These are phyloP conservation scores for Anas platyrhynchos DNA, from an alignment of 2,113 vertebrate species.

Conservation along the genomic window DNA sequence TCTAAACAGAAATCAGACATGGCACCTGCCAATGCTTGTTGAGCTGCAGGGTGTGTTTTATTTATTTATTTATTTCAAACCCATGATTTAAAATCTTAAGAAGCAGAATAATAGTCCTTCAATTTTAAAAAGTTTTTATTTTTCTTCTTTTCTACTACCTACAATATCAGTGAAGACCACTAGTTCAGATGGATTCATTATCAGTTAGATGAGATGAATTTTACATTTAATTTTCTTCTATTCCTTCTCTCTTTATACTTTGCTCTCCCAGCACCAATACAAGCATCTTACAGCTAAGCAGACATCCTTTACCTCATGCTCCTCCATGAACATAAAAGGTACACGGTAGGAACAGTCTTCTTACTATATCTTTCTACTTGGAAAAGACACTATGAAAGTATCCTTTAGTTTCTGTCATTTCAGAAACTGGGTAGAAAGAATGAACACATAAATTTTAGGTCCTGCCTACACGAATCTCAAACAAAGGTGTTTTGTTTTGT, in stretches of 20 bases:
- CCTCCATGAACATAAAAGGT: background rate
- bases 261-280: background rate
- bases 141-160: background rate
- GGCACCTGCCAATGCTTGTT: background rate
- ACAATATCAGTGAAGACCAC: background rate
- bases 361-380: background rate
- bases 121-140: background rate
- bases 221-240: background rate
- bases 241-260: background rate
- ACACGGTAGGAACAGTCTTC: background rate
- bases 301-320: background rate
- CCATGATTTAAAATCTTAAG: background rate
- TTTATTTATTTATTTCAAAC: background rate
- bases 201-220: background rate
- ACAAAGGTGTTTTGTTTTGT: background rate
- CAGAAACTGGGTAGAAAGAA: background rate
- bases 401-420: background rate
- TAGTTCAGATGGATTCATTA: background rate
- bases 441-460: background rate
- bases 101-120: background rate
- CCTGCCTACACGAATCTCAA: background rate
- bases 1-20: slow-evolving; percentile 45
- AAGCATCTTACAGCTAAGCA: background rate
- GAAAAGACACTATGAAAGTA: background rate
- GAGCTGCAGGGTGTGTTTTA: background rate